Percentiles rank a stretch among this genome's conserved stretches.
phyloP scores from a whole-genome alignment of 2,797 vertebrate species.

The Lacerta agilis region DNA sequence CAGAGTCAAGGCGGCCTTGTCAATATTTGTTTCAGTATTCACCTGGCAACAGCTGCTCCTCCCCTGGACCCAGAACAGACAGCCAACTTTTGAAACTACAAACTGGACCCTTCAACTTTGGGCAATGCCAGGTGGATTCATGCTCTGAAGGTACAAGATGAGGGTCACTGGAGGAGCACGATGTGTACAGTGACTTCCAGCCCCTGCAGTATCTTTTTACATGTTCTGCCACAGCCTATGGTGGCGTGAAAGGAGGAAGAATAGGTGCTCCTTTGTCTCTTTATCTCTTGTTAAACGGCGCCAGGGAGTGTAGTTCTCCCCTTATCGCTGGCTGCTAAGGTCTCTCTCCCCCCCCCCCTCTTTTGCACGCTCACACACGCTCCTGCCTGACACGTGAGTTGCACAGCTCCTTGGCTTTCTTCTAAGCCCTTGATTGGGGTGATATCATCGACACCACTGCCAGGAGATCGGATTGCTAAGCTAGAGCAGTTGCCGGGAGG shows the following conservation, averaged over 20 bases:
- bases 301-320: not conserved
- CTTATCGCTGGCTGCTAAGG: slow-evolving; percentile 22
- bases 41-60: not conserved
- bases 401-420: slow-evolving; percentile 14
- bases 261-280: slow-evolving; percentile 33
- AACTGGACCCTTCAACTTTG: accelerated
- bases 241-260: not conserved
- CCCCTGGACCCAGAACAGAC: not conserved
- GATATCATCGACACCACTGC: slow-evolving; percentile 46
- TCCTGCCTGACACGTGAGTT: not conserved
- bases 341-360: accelerated
- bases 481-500: slow-evolving; percentile 55
- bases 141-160: not conserved
- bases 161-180: not conserved
- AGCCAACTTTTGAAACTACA: not conserved
- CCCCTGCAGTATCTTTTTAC: not conserved
- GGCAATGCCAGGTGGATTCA: not conserved
- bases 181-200: not conserved
- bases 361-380: not conserved
- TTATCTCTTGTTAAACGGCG: slow-evolving; percentile 34
- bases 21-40: not conserved
- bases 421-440: slow-evolving; percentile 31
- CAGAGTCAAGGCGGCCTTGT: not conserved
- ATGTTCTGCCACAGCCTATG: slow-evolving; percentile 1
- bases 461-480: slow-evolving; percentile 38